These are phyloP conservation scores for Phataginus tetradactyla DNA, from an alignment of 2,797 vertebrate genomes.

Conservation along the genomic window DNA sequence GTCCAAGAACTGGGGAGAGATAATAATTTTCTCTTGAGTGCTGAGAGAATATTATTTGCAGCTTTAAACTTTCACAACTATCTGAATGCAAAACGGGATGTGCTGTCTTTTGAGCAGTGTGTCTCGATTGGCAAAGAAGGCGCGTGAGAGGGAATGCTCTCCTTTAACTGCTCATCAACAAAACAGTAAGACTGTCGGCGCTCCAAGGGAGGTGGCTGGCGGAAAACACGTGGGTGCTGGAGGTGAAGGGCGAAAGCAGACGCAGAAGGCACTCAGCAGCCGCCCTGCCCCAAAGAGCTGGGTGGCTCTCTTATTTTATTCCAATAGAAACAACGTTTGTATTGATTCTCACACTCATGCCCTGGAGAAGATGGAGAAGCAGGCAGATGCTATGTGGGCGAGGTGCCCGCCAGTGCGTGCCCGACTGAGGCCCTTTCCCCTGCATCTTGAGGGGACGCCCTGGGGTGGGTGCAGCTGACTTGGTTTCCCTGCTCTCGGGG, in stretches of 20 bases:
- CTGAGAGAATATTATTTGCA: conserved; percentile 75
- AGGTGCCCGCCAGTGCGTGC: not conserved
- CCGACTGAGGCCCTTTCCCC: rapidly evolving
- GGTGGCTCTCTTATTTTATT: not conserved
- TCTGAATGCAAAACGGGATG: conserved; percentile 75
- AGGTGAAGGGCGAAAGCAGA: not conserved
- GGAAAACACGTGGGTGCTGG: not conserved
- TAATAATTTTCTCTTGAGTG: conserved; percentile 49
- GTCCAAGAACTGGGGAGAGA: conserved; percentile 57
- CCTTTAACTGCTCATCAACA: conserved; percentile 5
- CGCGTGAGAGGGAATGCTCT: conserved; percentile 52
- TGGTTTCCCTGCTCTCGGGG: conserved; percentile 40
- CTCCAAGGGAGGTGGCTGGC: conserved; percentile 33
- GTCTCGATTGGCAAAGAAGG: conserved; percentile 51
- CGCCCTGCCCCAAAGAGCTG: not conserved
- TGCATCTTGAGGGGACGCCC: rapidly evolving
- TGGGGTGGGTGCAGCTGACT: not conserved
- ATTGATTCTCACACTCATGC: conserved; percentile 50
- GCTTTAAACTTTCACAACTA: conserved; percentile 55
- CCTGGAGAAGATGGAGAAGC: not conserved
- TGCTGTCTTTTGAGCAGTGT: not conserved
- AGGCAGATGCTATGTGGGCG: not conserved
- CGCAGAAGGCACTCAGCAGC: not conserved
- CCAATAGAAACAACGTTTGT: not conserved
- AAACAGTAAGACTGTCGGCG: conserved; percentile 56